These are phyloP conservation scores for Chrysolina americana DNA, from an alignment of 2,888 invertebrate genomes.

Conservation along the genomic window DNA sequence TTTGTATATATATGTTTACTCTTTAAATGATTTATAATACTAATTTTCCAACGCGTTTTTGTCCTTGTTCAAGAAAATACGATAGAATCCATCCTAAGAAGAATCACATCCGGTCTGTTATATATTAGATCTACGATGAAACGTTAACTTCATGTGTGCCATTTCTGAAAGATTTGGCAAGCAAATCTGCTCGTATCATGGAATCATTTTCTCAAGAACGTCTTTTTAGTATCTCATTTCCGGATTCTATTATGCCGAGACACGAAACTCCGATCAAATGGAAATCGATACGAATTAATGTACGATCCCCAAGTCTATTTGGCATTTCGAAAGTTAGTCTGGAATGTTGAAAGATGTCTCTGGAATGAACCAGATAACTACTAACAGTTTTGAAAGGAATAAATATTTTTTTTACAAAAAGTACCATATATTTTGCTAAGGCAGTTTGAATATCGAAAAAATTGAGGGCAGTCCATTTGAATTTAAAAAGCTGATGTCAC, in stretches of 20 bases:
- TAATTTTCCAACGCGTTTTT: no score
- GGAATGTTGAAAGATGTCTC: not conserved
- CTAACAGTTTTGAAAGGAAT: no score
- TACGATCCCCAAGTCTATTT: not conserved
- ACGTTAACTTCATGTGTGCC: not conserved
- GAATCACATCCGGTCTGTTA: not conserved
- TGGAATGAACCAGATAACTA: not conserved
- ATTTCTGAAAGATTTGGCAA: slow-evolving; percentile 14
- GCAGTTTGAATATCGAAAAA: no score
- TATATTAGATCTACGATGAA: not conserved
- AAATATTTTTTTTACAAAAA: no score
- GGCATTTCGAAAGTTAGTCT: not conserved
- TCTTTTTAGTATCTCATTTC: slow-evolving; percentile 38
- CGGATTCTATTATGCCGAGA: slow-evolving; percentile 35
- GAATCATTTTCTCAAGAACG: slow-evolving; percentile 42
- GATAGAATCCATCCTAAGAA: not conserved
- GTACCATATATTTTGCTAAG: no score
- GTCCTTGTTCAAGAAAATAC: no score
- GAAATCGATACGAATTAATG: not conserved
- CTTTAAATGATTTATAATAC: no score
- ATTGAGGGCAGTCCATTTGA: no score
- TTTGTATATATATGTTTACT: no score
- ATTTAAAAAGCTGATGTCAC: no score
- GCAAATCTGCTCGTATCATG: slow-evolving; percentile 41
- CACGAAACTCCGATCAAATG: slow-evolving; percentile 37